These are phyloP conservation scores for Cervus canadensis DNA, from an alignment of 2,113 vertebrate genomes.

Conservation along the genomic window DNA sequence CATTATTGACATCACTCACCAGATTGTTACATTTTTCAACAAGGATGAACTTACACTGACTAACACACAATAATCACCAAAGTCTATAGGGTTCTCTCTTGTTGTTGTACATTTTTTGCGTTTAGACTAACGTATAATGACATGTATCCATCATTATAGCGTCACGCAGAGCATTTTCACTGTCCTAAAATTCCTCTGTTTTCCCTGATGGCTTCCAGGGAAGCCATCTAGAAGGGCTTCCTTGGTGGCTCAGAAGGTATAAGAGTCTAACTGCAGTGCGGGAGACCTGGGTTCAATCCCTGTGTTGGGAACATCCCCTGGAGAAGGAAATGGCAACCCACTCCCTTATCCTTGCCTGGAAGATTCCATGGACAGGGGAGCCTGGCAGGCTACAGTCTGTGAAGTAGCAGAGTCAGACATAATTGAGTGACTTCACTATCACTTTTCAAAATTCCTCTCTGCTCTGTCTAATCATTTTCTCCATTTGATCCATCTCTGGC, in stretches of 20 bases:
- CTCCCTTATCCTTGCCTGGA: neutral
- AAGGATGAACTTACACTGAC: neutral
- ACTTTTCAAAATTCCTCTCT: neutral
- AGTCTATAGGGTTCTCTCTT: neutral
- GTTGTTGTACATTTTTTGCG: neutral
- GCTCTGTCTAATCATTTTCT: neutral
- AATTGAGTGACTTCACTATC: neutral
- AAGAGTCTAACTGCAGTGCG: neutral
- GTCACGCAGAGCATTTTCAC: neutral
- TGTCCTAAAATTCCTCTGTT: neutral
- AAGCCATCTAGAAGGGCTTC: neutral
- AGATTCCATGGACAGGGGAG: fast-evolving
- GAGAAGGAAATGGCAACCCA: neutral
- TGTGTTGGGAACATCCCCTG: neutral
- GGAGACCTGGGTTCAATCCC: neutral
- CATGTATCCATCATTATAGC: neutral
- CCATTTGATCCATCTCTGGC: neutral
- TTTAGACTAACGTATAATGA: neutral
- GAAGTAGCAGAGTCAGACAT: neutral
- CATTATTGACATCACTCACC: neutral
- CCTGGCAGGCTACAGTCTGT: neutral
- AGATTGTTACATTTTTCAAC: neutral
- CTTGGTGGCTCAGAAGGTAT: neutral
- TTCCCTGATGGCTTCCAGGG: neutral
- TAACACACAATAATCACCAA: neutral